A percentile compares a stretch with the other conserved stretches of the same genome.
phyloP scores from a whole-genome alignment of 1,140 invertebrate genomes.

The Glossosoma conforme region DNA sequence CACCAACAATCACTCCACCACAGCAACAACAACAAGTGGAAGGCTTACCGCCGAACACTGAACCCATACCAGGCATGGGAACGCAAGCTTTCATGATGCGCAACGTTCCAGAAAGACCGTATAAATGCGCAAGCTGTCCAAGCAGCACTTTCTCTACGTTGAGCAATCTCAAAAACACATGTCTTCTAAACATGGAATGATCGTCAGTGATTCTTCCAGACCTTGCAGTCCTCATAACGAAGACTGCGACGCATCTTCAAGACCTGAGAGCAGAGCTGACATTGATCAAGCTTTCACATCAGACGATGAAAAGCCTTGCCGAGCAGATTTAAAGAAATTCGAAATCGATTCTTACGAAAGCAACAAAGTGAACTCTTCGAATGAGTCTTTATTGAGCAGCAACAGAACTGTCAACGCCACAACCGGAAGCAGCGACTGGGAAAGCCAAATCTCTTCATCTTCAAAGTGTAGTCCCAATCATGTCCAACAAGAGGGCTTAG shows the following conservation, averaged over 20 bases:
- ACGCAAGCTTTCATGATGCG: constrained; percentile 55
- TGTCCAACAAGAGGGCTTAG: constrained; percentile 5
- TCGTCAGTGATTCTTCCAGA: constrained; percentile 40
- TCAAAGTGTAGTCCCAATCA: constrained; percentile 27
- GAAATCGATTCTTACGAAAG: too few relatives aligned
- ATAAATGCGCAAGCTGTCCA: constrained; percentile 78
- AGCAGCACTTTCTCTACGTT: constrained; percentile 80
- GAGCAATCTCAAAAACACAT: constrained; percentile 76
- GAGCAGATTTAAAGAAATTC: too few relatives aligned
- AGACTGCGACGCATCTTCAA: constrained; percentile 9
- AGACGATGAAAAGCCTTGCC: constrained; percentile 33
- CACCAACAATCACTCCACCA: constrained; percentile 37
- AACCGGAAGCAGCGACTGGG: constrained; percentile 33
- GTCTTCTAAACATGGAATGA: constrained; percentile 60
- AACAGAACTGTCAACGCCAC: too few relatives aligned
- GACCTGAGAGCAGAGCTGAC: constrained; percentile 41
- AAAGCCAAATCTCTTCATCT: constrained; percentile 28
- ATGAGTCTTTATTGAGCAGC: too few relatives aligned
- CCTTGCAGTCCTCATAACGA: constrained; percentile 34
- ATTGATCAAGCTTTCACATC: constrained; percentile 29
- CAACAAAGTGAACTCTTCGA: too few relatives aligned
- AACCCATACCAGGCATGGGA: constrained; percentile 31
- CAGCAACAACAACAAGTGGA: constrained; percentile 42
- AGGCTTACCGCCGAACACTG: constrained; percentile 35
- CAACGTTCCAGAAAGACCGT: constrained; percentile 74